Conservation (phyloP, 2,113 vertebrate genomes). For the Anhinga rufa region DNA sequence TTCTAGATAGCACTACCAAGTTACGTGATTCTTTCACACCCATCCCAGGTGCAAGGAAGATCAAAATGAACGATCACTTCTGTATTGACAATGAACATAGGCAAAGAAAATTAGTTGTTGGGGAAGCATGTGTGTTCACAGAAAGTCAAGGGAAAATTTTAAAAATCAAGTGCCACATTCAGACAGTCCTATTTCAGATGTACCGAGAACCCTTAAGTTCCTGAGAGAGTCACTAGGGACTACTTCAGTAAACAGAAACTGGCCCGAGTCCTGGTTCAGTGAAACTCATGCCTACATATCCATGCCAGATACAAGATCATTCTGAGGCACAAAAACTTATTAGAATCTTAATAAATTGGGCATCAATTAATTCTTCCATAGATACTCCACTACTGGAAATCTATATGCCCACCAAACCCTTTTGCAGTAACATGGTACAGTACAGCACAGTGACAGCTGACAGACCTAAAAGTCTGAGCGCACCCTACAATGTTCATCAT, state of each 20-base stretch:
- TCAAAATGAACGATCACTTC: background rate
- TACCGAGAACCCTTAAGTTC: background rate
- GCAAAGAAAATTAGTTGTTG: background rate
- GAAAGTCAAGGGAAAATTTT: background rate
- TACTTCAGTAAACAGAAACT: background rate
- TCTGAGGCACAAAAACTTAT: background rate
- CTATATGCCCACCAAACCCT: background rate
- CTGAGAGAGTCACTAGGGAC: background rate
- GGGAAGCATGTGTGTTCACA: background rate
- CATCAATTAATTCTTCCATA: background rate
- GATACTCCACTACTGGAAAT: background rate
- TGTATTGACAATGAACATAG: background rate
- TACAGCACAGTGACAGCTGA: background rate
- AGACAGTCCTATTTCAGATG: background rate
- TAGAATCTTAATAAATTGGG: background rate
- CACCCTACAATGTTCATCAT: background rate
- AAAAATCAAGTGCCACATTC: background rate
- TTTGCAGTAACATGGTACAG: background rate
- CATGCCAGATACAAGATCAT: background rate
- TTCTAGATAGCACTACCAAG: background rate
- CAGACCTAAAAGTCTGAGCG: background rate
- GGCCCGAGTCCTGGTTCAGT: background rate
- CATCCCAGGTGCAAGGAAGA: background rate
- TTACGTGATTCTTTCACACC: background rate
- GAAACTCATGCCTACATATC: background rate